These are phyloP conservation scores for Delphinapterus leucas DNA, from an alignment of 2,113 vertebrate genomes.

Conservation along the genomic window DNA sequence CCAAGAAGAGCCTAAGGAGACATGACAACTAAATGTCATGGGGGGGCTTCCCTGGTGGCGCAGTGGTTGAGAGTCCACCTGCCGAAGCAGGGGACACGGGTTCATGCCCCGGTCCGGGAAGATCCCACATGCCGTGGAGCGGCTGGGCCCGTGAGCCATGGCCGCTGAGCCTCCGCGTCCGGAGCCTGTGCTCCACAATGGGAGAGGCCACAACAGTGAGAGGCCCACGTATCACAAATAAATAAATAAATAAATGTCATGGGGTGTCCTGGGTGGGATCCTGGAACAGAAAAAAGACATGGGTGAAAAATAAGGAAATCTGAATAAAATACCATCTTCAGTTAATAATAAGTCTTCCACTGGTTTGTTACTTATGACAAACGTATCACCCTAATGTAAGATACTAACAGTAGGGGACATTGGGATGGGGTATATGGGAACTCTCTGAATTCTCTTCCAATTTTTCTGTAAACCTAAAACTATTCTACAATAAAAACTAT, in stretches of 20 bases:
- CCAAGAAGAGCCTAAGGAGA: neutral
- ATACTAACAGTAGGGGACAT: neutral
- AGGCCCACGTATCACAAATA: too few species aligned
- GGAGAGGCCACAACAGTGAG: too few species aligned
- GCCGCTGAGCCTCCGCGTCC: too few species aligned
- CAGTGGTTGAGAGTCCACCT: too few species aligned
- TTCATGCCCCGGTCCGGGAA: too few species aligned
- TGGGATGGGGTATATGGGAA: neutral
- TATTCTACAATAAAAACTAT: neutral
- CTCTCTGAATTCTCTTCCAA: neutral
- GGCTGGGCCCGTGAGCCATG: too few species aligned
- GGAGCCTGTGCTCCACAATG: too few species aligned
- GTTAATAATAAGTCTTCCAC: neutral
- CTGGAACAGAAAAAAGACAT: neutral
- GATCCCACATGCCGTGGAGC: too few species aligned
- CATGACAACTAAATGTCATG: fast-evolving
- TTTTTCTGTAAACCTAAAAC: constrained; percentile 15
- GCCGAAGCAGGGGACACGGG: too few species aligned
- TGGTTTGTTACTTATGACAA: neutral
- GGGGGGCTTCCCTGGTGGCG: too few species aligned
- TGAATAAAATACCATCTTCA: neutral
- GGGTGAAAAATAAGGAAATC: neutral
- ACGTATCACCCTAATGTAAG: neutral
- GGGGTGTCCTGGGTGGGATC: neutral
- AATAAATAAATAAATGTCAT: neutral